Base-by-base conservation (phyloP, 2,797 vertebrate species). In the Scolopax rusticola region DNA sequence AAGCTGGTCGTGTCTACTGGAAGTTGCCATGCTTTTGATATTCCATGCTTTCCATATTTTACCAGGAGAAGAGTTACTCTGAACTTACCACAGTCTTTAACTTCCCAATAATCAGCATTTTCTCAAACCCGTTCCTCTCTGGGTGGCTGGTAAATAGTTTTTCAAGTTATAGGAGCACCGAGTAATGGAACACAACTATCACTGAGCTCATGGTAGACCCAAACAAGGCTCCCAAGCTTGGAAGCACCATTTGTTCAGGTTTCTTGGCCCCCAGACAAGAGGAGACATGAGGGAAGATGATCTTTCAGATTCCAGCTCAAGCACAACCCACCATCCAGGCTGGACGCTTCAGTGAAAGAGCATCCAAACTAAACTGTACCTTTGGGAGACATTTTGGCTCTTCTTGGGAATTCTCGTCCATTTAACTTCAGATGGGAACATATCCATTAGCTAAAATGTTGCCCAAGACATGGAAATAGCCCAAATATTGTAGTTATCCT, bases 361-460 rank as follows among this genome's bases (percentile, higher is more conserved):
- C 43, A 90, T 92, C 84, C 94, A 95, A 94, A 93, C 53, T 84
- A 90, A 93, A 96, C 81, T 47, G 83, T 40, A 77, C 81, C 0
- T 84, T 15, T 84, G 92, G 93, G 95, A 96, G 67, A 76, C 79
- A 82, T 51, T 96, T 90, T 93, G 93, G 95, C 96, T 90, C 41
- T 90, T 94, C 84, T 0, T 27, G 33, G 83, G 78, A 94, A 89
- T 94, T 95, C 63, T 96, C 80, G 88, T 93, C 92, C 63, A 94
- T 95, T 94, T 95, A 91, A 86, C 91, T 95, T 93, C 93, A 96
- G 83, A 9, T 94, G 92, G 94, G 90, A 96, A 95, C 80, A 73
- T 5, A 87, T 91, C 80, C 92, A 90, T 94, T 82, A 91, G 80
- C 87, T 87, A 91, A 95, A 95, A 82, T 69, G 86, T 93, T 95